Evolutionary conservation across 2,797 vertebrate genomes (phyloP), one percentile per base, ranked within the genome.

Genomic region (Gobionotothen gibberifrons): DNA sequence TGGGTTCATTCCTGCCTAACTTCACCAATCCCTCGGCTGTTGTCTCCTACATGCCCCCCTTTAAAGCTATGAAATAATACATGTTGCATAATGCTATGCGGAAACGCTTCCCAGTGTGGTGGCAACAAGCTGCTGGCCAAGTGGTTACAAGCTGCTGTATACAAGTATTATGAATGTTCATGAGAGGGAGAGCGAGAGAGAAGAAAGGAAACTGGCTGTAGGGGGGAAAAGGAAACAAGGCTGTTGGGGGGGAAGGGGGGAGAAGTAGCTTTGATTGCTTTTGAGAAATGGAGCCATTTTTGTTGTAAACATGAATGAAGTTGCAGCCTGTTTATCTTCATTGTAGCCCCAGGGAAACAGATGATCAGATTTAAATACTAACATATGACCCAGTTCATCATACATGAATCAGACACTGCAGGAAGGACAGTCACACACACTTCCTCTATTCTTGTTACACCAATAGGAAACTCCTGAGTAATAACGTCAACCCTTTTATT

Each of bases 81-180:
- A 46, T 74, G 88, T 92, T 90, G 87, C 86, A 83, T 91, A 92
- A 91, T 83, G 21, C 82, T 76, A 80, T 66, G 79, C 87, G 86
- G 87, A 90, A 87, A 86, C 64, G 72, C 67, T 63, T 59, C 66
- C 42, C 65, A 58, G 76, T 78, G 59, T 63, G 63, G 7, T 57
- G 75, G 47, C 53, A 69, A 74, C 58, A 72, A 78, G 73, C 63
- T 63, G 59, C 26, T 44, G 68, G 61, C 64, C 71, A 63, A 82
- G 81, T 82, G 32, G 22, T 43, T 59, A 68, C 70, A 72, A 67
- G 85, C 76, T 82, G 32, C 72, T 80, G 76, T 26, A 26, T 26
- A 60, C 65, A 67, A 76, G 59, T 67, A 56, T 52, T 52, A 10
- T 48, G 75, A 62, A 74, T 82, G 72, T 64, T 67, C 40, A 74